These are phyloP conservation scores for Leucoma salicis DNA, from an alignment of 2,888 invertebrate genomes.

Conservation along the genomic window DNA sequence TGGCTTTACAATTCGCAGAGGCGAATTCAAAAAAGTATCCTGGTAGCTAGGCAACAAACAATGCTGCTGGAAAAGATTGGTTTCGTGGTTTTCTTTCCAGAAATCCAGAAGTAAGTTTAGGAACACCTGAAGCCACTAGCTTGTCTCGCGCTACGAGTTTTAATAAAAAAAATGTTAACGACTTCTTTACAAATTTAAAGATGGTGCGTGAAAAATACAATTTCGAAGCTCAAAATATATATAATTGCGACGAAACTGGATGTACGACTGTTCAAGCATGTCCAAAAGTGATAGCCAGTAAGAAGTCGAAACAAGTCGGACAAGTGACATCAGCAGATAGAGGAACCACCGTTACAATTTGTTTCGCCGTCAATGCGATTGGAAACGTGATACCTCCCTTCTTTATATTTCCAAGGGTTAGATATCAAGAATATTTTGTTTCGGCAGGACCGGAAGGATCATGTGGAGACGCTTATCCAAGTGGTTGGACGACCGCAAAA, in stretches of 20 bases:
- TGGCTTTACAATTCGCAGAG: neutral
- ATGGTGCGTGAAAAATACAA: neutral
- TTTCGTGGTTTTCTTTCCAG: neutral
- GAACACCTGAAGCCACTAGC: conserved; percentile 2
- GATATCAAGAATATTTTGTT: conserved; percentile 1
- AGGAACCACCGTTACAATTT: neutral
- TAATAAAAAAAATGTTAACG: neutral
- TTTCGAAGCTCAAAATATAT: conserved; percentile 3
- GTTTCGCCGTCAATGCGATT: neutral
- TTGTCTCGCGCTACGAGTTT: neutral
- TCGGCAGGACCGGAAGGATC: conserved; percentile 6
- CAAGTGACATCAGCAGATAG: conserved; percentile 13
- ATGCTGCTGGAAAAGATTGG: neutral
- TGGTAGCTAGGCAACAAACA: neutral
- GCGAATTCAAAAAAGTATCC: neutral
- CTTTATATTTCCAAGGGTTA: neutral
- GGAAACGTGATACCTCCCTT: neutral
- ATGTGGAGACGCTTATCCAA: conserved; percentile 5
- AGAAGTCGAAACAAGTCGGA: conserved; percentile 7
- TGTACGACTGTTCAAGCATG: conserved; percentile 8
- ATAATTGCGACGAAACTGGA: conserved; percentile 15
- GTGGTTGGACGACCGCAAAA: conserved; percentile 12
- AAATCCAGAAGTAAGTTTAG: conserved; percentile 8
- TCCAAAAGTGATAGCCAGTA: conserved; percentile 14
- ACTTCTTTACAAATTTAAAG: neutral